Percentiles rank a stretch among this genome's conserved stretches.
Evolutionary conservation across 2,113 vertebrate species (phyloP).

Genomic region (Paedocypris sp.): DNA sequence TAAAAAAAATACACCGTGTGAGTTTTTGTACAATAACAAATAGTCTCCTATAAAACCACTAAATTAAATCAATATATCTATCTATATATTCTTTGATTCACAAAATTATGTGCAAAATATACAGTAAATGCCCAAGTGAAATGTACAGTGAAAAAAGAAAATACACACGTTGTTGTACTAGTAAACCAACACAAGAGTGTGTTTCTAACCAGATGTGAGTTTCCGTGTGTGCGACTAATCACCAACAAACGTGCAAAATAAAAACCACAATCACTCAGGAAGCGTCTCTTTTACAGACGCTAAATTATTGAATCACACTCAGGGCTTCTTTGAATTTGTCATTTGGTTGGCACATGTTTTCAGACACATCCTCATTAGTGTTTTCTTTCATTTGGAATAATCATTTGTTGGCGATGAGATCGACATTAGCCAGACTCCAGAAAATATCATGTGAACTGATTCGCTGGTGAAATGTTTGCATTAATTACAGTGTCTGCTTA

Average conservation of each 20-base stretch:
- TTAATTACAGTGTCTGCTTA: slow-evolving; percentile 6
- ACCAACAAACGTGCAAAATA: slow-evolving; percentile 19
- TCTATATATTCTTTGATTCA: neutral
- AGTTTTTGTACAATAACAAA: no score
- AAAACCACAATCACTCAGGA: slow-evolving; percentile 1
- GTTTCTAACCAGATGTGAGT: neutral
- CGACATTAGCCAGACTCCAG: neutral
- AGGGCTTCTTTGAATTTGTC: slow-evolving; percentile 1
- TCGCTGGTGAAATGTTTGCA: neutral
- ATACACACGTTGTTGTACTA: no score
- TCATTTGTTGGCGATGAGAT: neutral
- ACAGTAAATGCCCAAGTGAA: no score
- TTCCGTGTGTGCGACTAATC: slow-evolving; percentile 10
- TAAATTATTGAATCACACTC: slow-evolving; percentile 26
- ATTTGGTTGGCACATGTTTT: neutral
- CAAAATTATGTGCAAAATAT: neutral
- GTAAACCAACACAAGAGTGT: no score
- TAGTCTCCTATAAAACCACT: no score
- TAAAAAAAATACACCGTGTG: no score
- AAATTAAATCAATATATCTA: neutral
- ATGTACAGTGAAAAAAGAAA: no score
- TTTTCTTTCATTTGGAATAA: neutral
- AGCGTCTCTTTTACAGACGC: slow-evolving; percentile 12
- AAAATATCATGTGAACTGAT: neutral
- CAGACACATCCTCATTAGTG: neutral